phyloP scores from a whole-genome alignment of 2,888 invertebrate species.

The Drosophila flavopinicola region DNA sequence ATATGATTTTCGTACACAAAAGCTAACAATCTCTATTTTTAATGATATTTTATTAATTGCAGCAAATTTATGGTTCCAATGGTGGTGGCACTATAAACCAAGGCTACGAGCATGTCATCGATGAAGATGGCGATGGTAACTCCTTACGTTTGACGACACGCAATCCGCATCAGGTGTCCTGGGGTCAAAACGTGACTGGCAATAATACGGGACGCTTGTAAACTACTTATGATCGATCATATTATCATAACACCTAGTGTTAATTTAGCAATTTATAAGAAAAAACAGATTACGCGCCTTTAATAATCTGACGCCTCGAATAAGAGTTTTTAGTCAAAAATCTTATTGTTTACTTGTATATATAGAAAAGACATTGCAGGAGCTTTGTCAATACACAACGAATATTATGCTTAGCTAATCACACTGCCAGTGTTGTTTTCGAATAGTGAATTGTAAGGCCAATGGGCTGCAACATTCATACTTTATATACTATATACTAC shows the following conservation, averaged over 20 bases:
- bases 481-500: slow-evolving; percentile 51
- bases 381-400: slow-evolving; percentile 73
- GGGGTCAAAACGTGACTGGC: slow-evolving; percentile 83
- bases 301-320: slow-evolving; percentile 35
- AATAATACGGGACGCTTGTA: slow-evolving; percentile 84
- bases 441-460: slow-evolving; percentile 44
- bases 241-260: slow-evolving; percentile 9
- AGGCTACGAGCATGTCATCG: slow-evolving; percentile 89
- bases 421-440: slow-evolving; percentile 80
- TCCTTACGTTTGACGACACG: slow-evolving; percentile 90
- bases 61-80: slow-evolving; percentile 81
- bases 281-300: slow-evolving; percentile 33
- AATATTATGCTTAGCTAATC: slow-evolving; percentile 81
- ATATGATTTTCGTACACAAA: too few species aligned
- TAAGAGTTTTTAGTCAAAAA: slow-evolving; percentile 59
- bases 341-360: slow-evolving; percentile 45
- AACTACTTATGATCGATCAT: slow-evolving; percentile 35
- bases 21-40: too few species aligned
- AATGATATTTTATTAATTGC: background rate
- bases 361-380: slow-evolving; percentile 53
- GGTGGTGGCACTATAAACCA: slow-evolving; percentile 91
- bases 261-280: slow-evolving; percentile 55
- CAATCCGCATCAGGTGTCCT: slow-evolving; percentile 87
- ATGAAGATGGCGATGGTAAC: slow-evolving; percentile 89
- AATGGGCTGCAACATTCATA: slow-evolving; percentile 48